phyloP scores from a whole-genome alignment of 2,113 vertebrate genomes.

The human region DNA sequence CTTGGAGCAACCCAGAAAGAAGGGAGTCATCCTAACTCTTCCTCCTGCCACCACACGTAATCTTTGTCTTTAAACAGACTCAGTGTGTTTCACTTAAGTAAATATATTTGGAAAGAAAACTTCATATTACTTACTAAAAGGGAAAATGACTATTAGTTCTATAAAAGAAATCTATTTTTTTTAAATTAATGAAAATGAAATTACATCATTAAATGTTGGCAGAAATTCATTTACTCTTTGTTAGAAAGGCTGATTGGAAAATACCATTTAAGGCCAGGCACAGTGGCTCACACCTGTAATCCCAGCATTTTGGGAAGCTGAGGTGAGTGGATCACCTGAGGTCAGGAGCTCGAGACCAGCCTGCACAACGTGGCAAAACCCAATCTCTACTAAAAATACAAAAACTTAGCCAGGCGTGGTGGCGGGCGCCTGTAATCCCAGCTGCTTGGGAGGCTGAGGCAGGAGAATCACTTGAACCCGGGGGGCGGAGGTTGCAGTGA shows the following conservation, averaged over 20 bases:
- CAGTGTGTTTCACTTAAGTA: neutral
- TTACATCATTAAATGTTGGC: neutral
- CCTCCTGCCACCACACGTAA: neutral
- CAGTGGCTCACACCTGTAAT: neutral
- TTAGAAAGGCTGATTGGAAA: neutral
- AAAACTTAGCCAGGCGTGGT: neutral
- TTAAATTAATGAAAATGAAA: neutral
- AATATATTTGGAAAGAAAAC: neutral
- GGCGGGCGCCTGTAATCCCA: neutral
- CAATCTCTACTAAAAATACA: neutral
- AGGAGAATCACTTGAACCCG: neutral
- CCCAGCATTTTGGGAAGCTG: neutral
- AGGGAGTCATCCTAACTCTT: neutral
- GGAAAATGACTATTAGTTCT: neutral
- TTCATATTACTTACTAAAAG: constrained; percentile 3
- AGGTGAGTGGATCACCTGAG: neutral
- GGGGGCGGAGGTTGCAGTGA: neutral
- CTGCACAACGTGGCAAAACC: neutral
- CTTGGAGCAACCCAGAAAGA: neutral
- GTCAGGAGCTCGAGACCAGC: neutral
- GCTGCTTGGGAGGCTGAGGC: neutral
- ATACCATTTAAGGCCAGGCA: too few relatives aligned
- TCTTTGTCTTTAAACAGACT: neutral
- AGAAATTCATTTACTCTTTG: neutral
- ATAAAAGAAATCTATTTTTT: neutral